Conservation (phyloP, 2,797 vertebrate genomes). For the Brachymystax lenok region DNA sequence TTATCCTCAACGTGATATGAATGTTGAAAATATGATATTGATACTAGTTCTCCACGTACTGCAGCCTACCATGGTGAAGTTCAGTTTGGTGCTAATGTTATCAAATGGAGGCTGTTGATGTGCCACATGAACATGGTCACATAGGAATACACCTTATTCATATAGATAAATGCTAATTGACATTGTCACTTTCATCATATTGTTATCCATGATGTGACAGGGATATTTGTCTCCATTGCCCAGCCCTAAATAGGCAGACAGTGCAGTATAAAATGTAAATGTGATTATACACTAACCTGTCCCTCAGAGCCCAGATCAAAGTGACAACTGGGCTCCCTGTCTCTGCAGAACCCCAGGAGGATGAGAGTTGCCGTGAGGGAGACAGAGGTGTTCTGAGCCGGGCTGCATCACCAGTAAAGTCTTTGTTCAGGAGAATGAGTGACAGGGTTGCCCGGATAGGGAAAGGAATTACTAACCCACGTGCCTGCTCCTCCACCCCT, state of each 20-base stretch:
- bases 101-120: too few species aligned
- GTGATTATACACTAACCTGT: neutral
- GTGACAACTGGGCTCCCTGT: neutral
- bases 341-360: neutral
- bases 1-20: too few species aligned
- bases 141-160: too few species aligned
- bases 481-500: neutral
- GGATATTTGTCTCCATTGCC: neutral
- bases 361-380: neutral
- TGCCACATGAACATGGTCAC: too few species aligned
- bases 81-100: too few species aligned
- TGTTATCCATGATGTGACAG: neutral
- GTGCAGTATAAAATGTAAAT: neutral
- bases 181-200: neutral
- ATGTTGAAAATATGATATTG: too few species aligned
- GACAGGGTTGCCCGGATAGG: neutral
- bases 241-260: neutral
- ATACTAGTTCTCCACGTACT: too few species aligned
- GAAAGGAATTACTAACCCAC: neutral
- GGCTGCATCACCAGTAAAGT: neutral
- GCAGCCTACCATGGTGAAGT: too few species aligned
- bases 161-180: too few species aligned
- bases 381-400: neutral
- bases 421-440: neutral
- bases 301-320: neutral